Evolutionary conservation across 2,888 invertebrate genomes (phyloP).

Genomic region (Caradrina clavipalpis): DNA sequence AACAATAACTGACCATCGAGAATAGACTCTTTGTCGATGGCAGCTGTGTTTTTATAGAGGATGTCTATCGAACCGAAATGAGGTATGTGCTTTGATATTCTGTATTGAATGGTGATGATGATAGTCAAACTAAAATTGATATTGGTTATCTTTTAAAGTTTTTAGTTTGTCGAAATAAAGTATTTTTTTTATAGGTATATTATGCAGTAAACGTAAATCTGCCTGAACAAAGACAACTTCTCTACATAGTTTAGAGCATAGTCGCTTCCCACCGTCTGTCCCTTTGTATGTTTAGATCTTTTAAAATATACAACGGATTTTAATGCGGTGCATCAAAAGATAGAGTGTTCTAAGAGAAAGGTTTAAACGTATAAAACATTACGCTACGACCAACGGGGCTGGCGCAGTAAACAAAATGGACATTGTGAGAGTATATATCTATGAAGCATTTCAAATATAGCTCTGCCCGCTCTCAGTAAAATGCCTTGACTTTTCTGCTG

Average conservation of each 20-base stretch:
- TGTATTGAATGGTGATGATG: constrained; percentile 19
- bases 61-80: constrained; percentile 78
- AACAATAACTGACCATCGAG: constrained; percentile 88
- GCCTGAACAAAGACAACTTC: neutral
- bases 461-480: neutral
- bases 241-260: too few species aligned
- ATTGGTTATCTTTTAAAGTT: constrained; percentile 5
- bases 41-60: constrained; percentile 87
- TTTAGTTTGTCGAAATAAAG: constrained; percentile 5
- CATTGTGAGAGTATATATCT: too few species aligned
- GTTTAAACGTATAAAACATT: too few species aligned
- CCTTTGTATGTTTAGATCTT: too few species aligned
- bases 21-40: constrained; percentile 80
- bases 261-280: too few species aligned
- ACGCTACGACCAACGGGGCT: too few species aligned
- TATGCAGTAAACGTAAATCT: neutral
- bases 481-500: constrained; percentile 5
- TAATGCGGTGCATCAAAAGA: too few species aligned
- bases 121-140: constrained; percentile 33
- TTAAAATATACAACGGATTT: too few species aligned
- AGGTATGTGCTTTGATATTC: constrained; percentile 70
- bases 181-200: neutral
- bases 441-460: neutral
- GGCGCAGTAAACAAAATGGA: too few species aligned
- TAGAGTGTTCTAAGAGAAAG: too few species aligned